These are phyloP conservation scores for Empis livida DNA, from an alignment of 2,888 invertebrate genomes.

Conservation along the genomic window DNA sequence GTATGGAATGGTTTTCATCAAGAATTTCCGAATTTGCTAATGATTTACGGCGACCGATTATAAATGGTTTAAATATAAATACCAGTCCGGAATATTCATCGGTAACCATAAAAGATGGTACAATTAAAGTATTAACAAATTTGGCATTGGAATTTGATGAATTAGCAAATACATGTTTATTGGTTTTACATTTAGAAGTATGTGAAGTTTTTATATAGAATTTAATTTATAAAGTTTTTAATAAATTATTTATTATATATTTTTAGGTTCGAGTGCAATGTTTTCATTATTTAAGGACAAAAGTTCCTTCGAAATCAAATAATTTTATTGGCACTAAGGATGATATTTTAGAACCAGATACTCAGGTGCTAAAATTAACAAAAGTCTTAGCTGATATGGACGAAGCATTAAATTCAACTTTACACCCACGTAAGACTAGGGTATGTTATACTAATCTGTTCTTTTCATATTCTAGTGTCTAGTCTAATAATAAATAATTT, in stretches of 20 bases:
- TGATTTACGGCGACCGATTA: slow-evolving; percentile 41
- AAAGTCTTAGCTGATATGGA: slow-evolving; percentile 65
- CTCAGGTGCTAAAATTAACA: slow-evolving; percentile 62
- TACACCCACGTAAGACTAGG: slow-evolving; percentile 65
- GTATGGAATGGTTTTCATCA: slow-evolving; percentile 75
- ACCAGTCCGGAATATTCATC: slow-evolving; percentile 25
- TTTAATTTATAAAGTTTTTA: background rate
- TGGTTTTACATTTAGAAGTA: slow-evolving; percentile 87
- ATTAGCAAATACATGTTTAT: slow-evolving; percentile 76
- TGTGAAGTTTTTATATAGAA: slow-evolving; percentile 6
- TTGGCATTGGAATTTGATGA: slow-evolving; percentile 75
- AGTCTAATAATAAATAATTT: slow-evolving; percentile 15
- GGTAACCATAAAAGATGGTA: slow-evolving; percentile 40
- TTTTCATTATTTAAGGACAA: slow-evolving; percentile 74
- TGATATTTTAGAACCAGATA: slow-evolving; percentile 64
- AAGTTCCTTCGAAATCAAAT: slow-evolving; percentile 25
- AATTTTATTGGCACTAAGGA: slow-evolving; percentile 39
- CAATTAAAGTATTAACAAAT: slow-evolving; percentile 50
- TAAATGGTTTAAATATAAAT: slow-evolving; percentile 25
- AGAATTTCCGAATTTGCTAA: slow-evolving; percentile 48
- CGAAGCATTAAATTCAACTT: slow-evolving; percentile 58
- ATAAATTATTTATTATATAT: background rate
- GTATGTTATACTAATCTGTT: slow-evolving; percentile 32
- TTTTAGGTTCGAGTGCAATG: slow-evolving; percentile 78
- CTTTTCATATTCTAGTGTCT: slow-evolving; percentile 2